phyloP scores from a whole-genome alignment of 2,888 invertebrate genomes.

The Scaptodrosophila latifasciaeformis region DNA sequence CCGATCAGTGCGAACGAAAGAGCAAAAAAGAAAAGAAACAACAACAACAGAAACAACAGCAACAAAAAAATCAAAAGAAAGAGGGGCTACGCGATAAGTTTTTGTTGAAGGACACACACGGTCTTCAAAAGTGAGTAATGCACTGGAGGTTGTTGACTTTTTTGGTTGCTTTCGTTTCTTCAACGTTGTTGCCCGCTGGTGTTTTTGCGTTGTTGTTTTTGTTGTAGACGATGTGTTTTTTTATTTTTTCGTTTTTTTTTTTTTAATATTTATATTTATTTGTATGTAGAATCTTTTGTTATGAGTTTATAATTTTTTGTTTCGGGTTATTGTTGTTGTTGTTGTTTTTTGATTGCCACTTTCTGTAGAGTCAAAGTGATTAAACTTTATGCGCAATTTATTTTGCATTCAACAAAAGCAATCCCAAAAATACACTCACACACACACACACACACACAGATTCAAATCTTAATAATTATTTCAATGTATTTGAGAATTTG shows the following conservation, averaged over 20 bases:
- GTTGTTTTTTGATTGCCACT: conserved; percentile 39
- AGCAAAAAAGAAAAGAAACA: too few relatives aligned
- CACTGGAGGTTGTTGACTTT: conserved; percentile 70
- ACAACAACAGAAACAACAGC: too few relatives aligned
- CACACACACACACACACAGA: too few relatives aligned
- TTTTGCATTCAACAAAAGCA: conserved; percentile 58
- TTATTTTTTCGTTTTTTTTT: too few relatives aligned
- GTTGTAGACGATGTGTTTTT: neutral
- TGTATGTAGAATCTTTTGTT: conserved; percentile 57
- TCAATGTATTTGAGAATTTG: too few relatives aligned
- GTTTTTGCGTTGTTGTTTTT: conserved; percentile 21
- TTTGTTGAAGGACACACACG: conserved; percentile 73
- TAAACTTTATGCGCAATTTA: conserved; percentile 74
- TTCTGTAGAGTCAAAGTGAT: conserved; percentile 68
- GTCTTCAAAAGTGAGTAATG: conserved; percentile 73
- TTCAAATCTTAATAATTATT: too few relatives aligned
- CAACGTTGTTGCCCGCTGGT: conserved; percentile 4
- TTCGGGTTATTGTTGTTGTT: conserved; percentile 39
- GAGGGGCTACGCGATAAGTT: conserved; percentile 58
- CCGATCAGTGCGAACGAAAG: too few relatives aligned
- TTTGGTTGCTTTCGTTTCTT: conserved; percentile 21
- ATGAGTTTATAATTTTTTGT: conserved; percentile 49
- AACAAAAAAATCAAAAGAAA: too few relatives aligned
- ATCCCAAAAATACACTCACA: conserved; percentile 40
- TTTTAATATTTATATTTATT: conserved; percentile 11